These are phyloP conservation scores for Isurus oxyrinchus DNA, from an alignment of 2,113 vertebrate species.

Conservation along the genomic window DNA sequence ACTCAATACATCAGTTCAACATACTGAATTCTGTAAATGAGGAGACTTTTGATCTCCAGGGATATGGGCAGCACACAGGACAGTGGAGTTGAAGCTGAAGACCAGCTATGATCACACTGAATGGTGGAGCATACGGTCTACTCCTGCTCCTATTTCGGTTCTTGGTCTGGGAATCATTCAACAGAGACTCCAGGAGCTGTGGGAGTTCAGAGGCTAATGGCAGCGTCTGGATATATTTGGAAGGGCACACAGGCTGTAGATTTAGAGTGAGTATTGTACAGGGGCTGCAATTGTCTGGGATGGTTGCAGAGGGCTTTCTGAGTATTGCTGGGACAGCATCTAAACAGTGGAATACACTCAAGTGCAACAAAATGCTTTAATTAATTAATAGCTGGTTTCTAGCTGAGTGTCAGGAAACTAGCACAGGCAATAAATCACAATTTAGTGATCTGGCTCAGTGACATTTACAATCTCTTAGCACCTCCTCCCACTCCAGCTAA, in stretches of 20 bases:
- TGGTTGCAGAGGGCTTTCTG: background rate
- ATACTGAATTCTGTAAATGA: too few relatives aligned
- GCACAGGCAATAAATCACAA: background rate
- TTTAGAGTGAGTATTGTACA: background rate
- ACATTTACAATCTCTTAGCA: background rate
- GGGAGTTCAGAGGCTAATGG: background rate
- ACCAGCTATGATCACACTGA: too few relatives aligned
- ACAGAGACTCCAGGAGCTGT: background rate
- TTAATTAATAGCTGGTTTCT: background rate
- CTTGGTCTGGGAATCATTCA: background rate
- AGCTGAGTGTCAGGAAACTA: background rate
- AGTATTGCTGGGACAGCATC: background rate
- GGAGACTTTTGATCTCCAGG: too few relatives aligned
- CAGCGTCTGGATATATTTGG: background rate
- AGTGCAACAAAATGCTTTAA: background rate
- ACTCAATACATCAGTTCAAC: too few relatives aligned
- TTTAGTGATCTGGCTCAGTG: background rate
- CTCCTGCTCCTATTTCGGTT: too few relatives aligned
- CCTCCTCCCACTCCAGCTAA: background rate
- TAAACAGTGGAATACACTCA: background rate
- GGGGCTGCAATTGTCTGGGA: background rate
- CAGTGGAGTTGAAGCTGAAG: too few relatives aligned
- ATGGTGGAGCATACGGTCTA: too few relatives aligned
- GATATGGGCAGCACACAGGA: too few relatives aligned
- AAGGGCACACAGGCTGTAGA: background rate